Evolutionary conservation across 2,113 vertebrate species (phyloP).

Genomic region (Rhinolophus ferrumequinum): DNA sequence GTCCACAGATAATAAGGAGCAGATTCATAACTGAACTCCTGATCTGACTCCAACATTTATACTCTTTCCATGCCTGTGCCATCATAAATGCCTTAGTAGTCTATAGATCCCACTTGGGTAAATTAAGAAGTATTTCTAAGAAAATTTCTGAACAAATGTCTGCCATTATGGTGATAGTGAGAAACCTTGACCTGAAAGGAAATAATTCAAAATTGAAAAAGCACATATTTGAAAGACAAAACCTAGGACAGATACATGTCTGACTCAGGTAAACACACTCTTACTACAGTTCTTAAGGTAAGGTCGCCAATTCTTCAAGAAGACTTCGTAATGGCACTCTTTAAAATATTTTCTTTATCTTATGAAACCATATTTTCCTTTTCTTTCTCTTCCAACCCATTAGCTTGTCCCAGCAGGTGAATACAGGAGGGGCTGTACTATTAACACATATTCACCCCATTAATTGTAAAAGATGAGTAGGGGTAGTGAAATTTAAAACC

Average conservation of each 20-base stretch:
- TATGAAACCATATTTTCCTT: background rate
- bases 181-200: background rate
- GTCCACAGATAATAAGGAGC: background rate
- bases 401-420: background rate
- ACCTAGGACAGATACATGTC: background rate
- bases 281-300: background rate
- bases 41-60: background rate
- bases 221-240: background rate
- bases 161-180: background rate
- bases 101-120: background rate
- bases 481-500: background rate
- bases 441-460: background rate
- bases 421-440: background rate
- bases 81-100: background rate
- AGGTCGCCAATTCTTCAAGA: background rate
- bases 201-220: background rate
- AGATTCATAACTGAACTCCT: background rate
- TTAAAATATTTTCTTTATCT: background rate
- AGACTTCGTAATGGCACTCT: background rate
- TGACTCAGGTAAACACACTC: background rate
- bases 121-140: background rate
- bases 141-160: background rate
- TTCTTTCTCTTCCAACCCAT: background rate
- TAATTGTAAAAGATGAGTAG: background rate
- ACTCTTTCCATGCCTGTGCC: background rate